Conservation (phyloP, 2,113 vertebrate genomes). For the Leiothrix lutea region DNA sequence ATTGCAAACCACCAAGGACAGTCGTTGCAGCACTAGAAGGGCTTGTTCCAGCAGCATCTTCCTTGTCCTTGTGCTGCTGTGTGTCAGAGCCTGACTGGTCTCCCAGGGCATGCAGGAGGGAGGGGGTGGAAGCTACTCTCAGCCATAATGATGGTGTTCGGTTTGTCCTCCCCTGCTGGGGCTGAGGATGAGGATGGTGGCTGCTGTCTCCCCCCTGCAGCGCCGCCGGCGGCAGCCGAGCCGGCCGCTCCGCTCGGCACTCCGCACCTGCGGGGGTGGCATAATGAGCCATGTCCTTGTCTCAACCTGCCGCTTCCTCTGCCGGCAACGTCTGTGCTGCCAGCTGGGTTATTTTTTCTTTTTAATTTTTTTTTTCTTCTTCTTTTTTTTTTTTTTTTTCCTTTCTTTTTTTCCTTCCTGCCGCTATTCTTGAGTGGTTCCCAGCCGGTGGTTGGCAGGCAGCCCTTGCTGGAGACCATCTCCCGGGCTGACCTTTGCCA, state of each 20-base stretch:
- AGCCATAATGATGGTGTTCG: neutral
- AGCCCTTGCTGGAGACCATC: neutral
- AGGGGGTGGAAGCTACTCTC: neutral
- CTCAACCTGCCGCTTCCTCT: constrained; percentile 64
- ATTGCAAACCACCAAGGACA: neutral
- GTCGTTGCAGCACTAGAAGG: neutral
- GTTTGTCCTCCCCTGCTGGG: neutral
- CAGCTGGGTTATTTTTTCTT: constrained; percentile 54
- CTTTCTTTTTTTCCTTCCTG: neutral
- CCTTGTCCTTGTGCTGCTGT: neutral
- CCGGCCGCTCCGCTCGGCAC: neutral
- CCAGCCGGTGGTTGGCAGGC: neutral
- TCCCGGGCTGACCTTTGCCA: neutral
- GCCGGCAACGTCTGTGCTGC: constrained; percentile 45
- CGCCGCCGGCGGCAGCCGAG: neutral
- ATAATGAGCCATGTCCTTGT: constrained; percentile 59
- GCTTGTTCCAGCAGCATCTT: neutral
- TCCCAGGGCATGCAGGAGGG: neutral
- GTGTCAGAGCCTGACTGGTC: neutral
- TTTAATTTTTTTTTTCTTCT: neutral
- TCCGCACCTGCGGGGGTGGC: constrained; percentile 51
- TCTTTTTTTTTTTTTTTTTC: neutral
- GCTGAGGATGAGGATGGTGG: neutral
- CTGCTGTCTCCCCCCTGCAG: neutral
- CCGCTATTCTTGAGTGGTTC: constrained; percentile 34